These are phyloP conservation scores for Drosophila neocordata DNA, from an alignment of 1,140 invertebrate genomes.

Conservation along the genomic window DNA sequence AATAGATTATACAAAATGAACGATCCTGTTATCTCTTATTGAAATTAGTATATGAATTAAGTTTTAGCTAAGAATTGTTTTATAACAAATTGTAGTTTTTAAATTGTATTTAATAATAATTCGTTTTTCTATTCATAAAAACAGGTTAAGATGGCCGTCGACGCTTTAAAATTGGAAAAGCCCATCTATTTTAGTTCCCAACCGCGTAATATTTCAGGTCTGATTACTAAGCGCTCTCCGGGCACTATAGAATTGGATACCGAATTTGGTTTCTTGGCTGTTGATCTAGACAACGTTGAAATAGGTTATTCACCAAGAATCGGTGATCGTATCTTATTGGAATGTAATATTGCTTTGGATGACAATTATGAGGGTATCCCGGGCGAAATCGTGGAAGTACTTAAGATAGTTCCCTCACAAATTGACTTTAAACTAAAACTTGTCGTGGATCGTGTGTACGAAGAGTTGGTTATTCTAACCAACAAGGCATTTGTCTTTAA, in stretches of 20 bases:
- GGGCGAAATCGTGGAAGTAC: slow-evolving; percentile 66
- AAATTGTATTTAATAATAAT: too few species aligned
- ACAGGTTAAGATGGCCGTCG: slow-evolving; percentile 26
- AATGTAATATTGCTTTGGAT: slow-evolving; percentile 66
- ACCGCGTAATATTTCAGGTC: slow-evolving; percentile 83
- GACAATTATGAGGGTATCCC: slow-evolving; percentile 59
- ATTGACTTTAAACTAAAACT: slow-evolving; percentile 42
- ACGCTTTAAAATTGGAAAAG: slow-evolving; percentile 57
- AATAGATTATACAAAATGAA: too few species aligned
- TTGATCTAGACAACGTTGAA: slow-evolving; percentile 85
- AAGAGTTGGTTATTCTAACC: slow-evolving; percentile 45
- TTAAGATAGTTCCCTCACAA: slow-evolving; percentile 51
- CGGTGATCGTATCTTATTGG: slow-evolving; percentile 60
- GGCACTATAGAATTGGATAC: slow-evolving; percentile 83
- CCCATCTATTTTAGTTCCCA: slow-evolving; percentile 82
- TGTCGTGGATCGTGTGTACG: slow-evolving; percentile 43
- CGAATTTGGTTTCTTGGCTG: slow-evolving; percentile 83
- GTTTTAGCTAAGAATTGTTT: too few species aligned
- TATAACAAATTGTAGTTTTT: too few species aligned
- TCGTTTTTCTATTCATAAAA: too few species aligned
- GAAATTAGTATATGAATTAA: too few species aligned
- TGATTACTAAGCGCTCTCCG: slow-evolving; percentile 83
- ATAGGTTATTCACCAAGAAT: slow-evolving; percentile 82
- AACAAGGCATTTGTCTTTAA: slow-evolving; percentile 44
- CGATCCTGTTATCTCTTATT: too few species aligned